Base-by-base conservation (phyloP, 1,140 invertebrate species). In the Aporrectodea caliginosa region DNA sequence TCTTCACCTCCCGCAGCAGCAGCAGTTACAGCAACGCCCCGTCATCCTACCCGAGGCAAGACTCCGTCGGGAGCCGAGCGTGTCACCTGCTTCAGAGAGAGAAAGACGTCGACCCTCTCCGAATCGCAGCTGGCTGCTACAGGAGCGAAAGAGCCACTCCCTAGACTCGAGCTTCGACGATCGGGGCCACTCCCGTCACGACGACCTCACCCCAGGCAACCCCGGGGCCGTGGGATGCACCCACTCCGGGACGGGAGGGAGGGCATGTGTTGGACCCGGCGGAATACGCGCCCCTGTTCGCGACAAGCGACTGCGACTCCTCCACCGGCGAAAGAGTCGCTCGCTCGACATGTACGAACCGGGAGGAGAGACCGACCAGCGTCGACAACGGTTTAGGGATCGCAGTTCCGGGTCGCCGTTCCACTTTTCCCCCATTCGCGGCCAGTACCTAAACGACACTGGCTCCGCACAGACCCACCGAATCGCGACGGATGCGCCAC, bases 71-170 rank as follows among this genome's bases (percentile, higher is more conserved):
- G 6, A 58, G 43, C 6, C 43, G 43, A 22, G 22, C 43, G 6
- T 22, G 6, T 58, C 43, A 22, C 6, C 22, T 58, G 6, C 34
- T 31, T 74, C 73, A n/a, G 34, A 74, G n/a, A 31, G 43, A 58
- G 43, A 12, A 6, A 6, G 43, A 22, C 43, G 43, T 58, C 43
- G 43, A 58, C 43, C 43, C 22, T 58, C 43, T 6, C 43, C 43
- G 6, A 74, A 74, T 33, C 27, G 73, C 1, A 34, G 22, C 73
- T 33, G 32, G 73, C 29, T 74, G 27, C 73, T 33, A 22, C 14
- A 76, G 32, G 32, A 76, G 35, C 16, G 22, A n/a, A 76, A 76
- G 35, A 76, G 75, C 27, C 75, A 76, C 27, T 76, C 75, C 2
- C 27, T 76, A 2, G 75, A 76, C 43, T 76, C 29, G 30, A 79